A percentile compares a stretch with the other conserved stretches of the same genome.
phyloP scores from a whole-genome alignment of 2,113 vertebrate species.

The Butorides virescens region DNA sequence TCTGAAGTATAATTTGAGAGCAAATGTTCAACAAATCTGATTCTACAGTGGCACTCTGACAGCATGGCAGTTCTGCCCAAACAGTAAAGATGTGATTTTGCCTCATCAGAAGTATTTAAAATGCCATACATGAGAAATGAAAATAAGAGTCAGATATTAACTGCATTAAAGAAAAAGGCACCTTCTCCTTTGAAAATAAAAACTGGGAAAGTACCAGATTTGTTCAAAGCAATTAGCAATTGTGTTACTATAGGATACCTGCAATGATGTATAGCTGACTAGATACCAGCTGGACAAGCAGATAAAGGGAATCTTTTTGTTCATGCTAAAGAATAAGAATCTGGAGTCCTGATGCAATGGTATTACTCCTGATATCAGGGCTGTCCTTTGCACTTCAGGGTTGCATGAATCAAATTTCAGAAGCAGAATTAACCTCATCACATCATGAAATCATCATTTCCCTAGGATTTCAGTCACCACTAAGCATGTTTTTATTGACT shows the following conservation, averaged over 20 bases:
- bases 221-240: not conserved
- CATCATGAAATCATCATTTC: accelerated
- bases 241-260: not conserved
- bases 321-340: not conserved
- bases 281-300: not conserved
- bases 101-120: not conserved
- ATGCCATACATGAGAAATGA: not conserved
- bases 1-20: not conserved
- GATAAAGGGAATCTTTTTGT: not conserved
- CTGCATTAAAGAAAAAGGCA: not conserved
- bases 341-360: not conserved
- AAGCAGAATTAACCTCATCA: not conserved
- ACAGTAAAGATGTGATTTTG: not conserved
- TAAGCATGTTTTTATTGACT: not conserved
- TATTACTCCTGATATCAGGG: not conserved
- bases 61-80: not conserved
- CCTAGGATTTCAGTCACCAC: not conserved
- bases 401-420: not conserved
- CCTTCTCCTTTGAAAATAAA: not conserved
- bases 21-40: not conserved
- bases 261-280: not conserved
- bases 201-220: not conserved
- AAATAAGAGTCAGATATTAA: not conserved
- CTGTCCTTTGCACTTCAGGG: not conserved
- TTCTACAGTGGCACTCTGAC: not conserved